These are phyloP conservation scores for Augochlorella aurata DNA, from an alignment of 2,888 invertebrate species.

Conservation along the genomic window DNA sequence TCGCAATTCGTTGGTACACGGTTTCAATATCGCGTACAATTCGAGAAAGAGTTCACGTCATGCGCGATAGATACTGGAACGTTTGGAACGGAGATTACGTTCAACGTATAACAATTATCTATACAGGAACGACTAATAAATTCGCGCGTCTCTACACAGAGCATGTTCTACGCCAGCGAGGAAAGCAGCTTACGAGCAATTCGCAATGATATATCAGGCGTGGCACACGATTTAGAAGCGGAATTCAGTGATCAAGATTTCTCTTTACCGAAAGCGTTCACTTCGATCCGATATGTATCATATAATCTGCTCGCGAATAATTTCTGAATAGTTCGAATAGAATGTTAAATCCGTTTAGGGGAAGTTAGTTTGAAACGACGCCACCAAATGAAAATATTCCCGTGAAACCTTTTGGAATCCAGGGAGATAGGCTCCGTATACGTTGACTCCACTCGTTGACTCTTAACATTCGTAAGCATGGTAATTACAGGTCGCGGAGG, in stretches of 20 bases:
- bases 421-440: background rate
- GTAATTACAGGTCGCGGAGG: conserved; percentile 8
- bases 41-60: background rate
- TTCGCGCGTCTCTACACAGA: background rate
- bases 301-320: background rate
- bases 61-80: background rate
- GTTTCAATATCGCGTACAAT: background rate
- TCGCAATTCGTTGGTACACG: background rate
- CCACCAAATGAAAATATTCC: background rate
- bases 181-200: conserved; percentile 4
- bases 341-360: background rate
- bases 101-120: background rate
- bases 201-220: background rate
- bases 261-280: background rate
- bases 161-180: background rate
- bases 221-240: background rate
- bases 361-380: background rate
- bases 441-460: background rate
- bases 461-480: conserved; percentile 41
- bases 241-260: background rate
- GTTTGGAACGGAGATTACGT: background rate
- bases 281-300: background rate
- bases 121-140: background rate
- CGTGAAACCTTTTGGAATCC: background rate
- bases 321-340: too few species aligned